Evolutionary conservation across 2,113 vertebrate genomes (phyloP).

Genomic region (Gymnogyps californianus): DNA sequence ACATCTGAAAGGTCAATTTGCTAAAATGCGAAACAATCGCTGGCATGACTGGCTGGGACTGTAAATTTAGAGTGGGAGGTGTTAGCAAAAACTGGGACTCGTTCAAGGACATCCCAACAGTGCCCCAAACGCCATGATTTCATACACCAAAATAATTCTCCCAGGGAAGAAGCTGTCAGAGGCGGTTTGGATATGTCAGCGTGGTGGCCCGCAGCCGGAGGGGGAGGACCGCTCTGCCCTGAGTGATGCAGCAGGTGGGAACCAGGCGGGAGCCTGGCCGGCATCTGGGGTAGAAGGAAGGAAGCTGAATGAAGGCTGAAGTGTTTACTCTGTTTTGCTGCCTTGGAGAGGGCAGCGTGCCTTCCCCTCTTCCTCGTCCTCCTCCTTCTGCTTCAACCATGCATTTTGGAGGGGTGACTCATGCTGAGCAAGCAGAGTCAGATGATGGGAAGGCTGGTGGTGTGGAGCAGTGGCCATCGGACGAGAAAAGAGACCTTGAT

Average conservation of each 20-base stretch:
- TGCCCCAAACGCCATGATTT: conserved; percentile 42
- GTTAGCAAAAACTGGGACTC: conserved; percentile 34
- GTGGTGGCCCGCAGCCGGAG: not conserved
- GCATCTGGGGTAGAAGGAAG: not conserved
- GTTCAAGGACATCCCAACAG: conserved; percentile 44
- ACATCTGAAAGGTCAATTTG: conserved; percentile 18
- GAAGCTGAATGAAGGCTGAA: not conserved
- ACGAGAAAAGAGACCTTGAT: not conserved
- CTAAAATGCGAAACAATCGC: not conserved
- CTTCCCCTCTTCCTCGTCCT: not conserved
- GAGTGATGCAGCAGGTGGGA: not conserved
- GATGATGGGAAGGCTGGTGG: not conserved
- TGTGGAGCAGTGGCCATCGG: rapidly evolving
- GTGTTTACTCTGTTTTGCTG: not conserved
- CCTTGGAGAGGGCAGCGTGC: not conserved
- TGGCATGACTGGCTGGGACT: not conserved
- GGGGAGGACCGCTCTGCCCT: not conserved
- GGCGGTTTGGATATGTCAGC: not conserved
- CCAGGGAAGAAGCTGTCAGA: conserved; percentile 24
- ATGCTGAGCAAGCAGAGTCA: not conserved
- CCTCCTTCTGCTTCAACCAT: not conserved
- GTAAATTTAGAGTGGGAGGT: conserved; percentile 50
- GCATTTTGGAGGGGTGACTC: not conserved
- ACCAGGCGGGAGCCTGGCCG: not conserved
- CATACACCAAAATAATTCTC: conserved; percentile 39